These are phyloP conservation scores for Drosophila kanapiae DNA, from an alignment of 1,140 invertebrate species.

Conservation along the genomic window DNA sequence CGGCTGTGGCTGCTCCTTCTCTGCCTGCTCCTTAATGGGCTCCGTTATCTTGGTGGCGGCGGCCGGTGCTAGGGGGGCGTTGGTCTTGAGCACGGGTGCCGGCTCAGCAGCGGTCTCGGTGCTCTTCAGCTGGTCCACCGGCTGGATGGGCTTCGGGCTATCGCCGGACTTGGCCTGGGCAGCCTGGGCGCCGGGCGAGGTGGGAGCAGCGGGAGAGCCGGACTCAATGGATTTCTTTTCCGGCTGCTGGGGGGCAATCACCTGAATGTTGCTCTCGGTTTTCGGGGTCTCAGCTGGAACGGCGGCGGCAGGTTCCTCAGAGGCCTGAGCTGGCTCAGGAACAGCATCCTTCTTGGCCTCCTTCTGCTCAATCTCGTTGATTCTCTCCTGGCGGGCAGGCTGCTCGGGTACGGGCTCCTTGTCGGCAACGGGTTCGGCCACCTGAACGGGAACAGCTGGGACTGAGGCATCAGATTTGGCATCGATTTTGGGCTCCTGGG, in stretches of 20 bases:
- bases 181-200: conserved; percentile 34
- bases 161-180: conserved; percentile 54
- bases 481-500: conserved; percentile 45
- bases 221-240: conserved; percentile 46
- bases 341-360: conserved; percentile 34
- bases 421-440: conserved; percentile 7
- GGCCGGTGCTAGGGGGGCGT: conserved; percentile 13
- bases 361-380: conserved; percentile 61
- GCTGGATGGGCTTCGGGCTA: conserved; percentile 22
- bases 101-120: conserved; percentile 36
- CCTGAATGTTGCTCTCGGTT: conserved; percentile 52
- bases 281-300: conserved; percentile 24
- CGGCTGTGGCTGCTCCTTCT: conserved; percentile 22
- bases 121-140: conserved; percentile 48
- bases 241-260: conserved; percentile 40
- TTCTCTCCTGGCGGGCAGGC: conserved; percentile 65
- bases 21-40: conserved; percentile 30
- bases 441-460: conserved; percentile 6
- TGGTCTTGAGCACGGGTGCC: conserved; percentile 29
- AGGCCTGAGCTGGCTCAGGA: conserved; percentile 12
- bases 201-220: background rate
- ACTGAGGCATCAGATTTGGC: conserved; percentile 43
- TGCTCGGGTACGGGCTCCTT: conserved; percentile 38
- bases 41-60: conserved; percentile 26
- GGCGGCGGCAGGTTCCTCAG: conserved; percentile 18